These are phyloP conservation scores for Gobio occitaniae DNA, from an alignment of 2,797 vertebrate genomes.

Conservation along the genomic window DNA sequence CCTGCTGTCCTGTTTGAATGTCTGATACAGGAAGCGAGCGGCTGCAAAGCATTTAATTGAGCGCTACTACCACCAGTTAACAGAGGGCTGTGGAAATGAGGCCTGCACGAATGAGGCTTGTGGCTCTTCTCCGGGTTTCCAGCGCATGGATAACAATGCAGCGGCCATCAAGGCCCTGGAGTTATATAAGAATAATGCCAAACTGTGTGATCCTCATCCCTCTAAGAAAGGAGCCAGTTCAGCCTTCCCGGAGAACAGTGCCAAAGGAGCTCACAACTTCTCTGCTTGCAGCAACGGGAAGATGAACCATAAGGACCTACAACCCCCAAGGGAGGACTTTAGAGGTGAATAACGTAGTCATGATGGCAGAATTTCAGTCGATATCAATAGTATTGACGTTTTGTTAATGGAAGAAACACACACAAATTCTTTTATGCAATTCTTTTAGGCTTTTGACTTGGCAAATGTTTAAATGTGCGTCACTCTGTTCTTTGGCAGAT, in stretches of 20 bases:
- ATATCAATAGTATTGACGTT: not conserved
- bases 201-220: constrained; percentile 96
- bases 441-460: not conserved
- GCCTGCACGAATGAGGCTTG: constrained; percentile 98
- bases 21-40: constrained; percentile 96
- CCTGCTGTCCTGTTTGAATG: constrained; percentile 82
- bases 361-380: not conserved
- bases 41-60: constrained; percentile 99
- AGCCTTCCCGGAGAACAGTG: constrained; percentile 89
- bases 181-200: constrained; percentile 97
- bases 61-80: constrained; percentile 99
- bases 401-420: too few species aligned
- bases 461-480: not conserved
- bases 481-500: constrained; percentile 76
- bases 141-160: constrained; percentile 95
- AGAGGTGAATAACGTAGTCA: constrained; percentile 81
- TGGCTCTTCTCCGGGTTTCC: constrained; percentile 92
- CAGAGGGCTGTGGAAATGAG: constrained; percentile 99
- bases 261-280: constrained; percentile 83
- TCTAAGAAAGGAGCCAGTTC: constrained; percentile 97
- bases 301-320: constrained; percentile 86
- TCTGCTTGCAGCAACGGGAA: constrained; percentile 83
- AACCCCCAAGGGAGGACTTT: constrained; percentile 86
- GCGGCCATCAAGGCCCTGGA: constrained; percentile 97
- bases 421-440: not conserved